Conservation (phyloP, 2,888 invertebrate genomes). For the Dynastes grantii region DNA sequence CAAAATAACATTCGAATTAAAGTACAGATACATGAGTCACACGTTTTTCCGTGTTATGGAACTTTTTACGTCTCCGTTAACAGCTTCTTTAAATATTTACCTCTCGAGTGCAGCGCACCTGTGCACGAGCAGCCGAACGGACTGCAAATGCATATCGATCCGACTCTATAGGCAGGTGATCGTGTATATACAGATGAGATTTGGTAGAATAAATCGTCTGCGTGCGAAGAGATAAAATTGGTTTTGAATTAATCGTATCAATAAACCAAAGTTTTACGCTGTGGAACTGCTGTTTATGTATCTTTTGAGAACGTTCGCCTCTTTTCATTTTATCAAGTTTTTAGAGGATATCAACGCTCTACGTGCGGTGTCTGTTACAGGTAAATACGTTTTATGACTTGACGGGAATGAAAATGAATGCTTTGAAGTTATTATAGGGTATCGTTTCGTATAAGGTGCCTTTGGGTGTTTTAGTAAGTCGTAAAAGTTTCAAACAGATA, state of each 20-base stretch:
- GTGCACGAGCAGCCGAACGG: not conserved
- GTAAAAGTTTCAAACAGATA: not conserved
- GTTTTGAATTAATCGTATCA: slow-evolving; percentile 6
- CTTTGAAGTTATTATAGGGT: slow-evolving; percentile 18
- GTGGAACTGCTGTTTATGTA: not conserved
- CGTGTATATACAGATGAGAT: not conserved
- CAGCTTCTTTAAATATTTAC: slow-evolving; percentile 24
- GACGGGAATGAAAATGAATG: slow-evolving; percentile 20
- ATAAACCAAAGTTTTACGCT: slow-evolving; percentile 1
- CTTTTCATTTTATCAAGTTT: slow-evolving; percentile 22
- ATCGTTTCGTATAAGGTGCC: not conserved
- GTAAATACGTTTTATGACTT: slow-evolving; percentile 29
- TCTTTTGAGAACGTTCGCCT: not conserved
- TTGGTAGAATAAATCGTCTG: not conserved
- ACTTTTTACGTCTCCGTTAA: slow-evolving; percentile 5
- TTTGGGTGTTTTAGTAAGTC: not conserved
- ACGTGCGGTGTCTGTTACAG: not conserved
- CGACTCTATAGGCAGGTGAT: not conserved
- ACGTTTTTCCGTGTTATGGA: slow-evolving; percentile 3
- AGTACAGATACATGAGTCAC: not conserved
- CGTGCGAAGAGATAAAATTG: not conserved
- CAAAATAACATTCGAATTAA: not conserved
- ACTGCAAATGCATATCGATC: slow-evolving; percentile 9
- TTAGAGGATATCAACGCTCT: slow-evolving; percentile 2
- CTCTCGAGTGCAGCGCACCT: slow-evolving; percentile 10